A percentile compares a stretch with the other conserved stretches of the same genome.
Conservation (phyloP, 2,113 vertebrate genomes). For the Stictonetta naevosa region DNA sequence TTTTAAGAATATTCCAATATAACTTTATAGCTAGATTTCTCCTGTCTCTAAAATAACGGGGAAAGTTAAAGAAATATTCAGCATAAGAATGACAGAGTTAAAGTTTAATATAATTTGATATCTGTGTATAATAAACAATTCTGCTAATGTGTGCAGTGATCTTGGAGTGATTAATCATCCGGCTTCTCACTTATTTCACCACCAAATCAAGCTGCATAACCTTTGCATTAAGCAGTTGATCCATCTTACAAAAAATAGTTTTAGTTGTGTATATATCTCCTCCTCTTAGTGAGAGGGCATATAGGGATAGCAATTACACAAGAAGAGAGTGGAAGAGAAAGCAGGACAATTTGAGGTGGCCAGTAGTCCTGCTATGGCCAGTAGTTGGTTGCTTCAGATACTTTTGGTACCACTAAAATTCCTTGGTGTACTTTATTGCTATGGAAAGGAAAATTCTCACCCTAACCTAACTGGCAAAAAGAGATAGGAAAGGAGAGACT, state of each 20-base stretch:
- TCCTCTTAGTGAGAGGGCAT: not conserved
- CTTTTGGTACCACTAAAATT: not conserved
- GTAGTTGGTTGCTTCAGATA: not conserved
- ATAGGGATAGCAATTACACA: not conserved
- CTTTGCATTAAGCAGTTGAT: not conserved
- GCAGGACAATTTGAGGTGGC: not conserved
- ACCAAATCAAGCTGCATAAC: not conserved
- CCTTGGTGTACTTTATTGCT: not conserved
- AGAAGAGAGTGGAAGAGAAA: not conserved
- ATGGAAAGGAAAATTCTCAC: not conserved
- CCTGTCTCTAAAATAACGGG: not conserved
- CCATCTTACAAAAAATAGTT: not conserved
- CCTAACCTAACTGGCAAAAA: not conserved
- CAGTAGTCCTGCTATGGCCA: not conserved
- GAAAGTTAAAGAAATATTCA: not conserved
- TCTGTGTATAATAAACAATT: not conserved
- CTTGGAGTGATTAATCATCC: not conserved
- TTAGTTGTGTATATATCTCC: not conserved
- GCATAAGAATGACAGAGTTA: not conserved
- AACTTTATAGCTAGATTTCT: not conserved
- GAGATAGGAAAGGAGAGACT: not conserved
- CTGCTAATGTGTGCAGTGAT: not conserved
- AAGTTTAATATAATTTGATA: not conserved
- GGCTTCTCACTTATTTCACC: not conserved
- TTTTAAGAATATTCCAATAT: not conserved